These are phyloP conservation scores for Pollenia griseotomentosa DNA, from an alignment of 2,888 invertebrate genomes.

Conservation along the genomic window DNA sequence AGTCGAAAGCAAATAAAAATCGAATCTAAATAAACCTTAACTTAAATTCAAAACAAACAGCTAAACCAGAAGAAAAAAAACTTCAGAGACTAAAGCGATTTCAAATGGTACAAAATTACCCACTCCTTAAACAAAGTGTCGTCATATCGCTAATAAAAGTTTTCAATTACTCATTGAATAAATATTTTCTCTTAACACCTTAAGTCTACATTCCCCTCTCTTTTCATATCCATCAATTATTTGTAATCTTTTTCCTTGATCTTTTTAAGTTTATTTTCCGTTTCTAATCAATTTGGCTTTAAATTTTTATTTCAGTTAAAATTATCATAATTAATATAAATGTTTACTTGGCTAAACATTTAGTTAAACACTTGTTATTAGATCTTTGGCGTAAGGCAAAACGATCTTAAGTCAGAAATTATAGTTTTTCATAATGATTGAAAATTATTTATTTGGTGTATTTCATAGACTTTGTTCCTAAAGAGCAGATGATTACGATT, in stretches of 20 bases:
- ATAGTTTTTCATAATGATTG: too few species aligned
- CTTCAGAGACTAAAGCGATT: neutral
- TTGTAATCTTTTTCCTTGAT: neutral
- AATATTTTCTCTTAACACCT: neutral
- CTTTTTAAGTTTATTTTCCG: conserved; percentile 9
- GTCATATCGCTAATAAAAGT: too few species aligned
- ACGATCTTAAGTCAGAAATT: too few species aligned
- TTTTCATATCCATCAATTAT: neutral
- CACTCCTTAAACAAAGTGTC: neutral
- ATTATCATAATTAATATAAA: conserved; percentile 16
- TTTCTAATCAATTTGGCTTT: conserved; percentile 24
- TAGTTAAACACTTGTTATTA: conserved; percentile 4
- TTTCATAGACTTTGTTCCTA: too few species aligned
- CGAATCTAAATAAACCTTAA: neutral
- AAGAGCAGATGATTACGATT: too few species aligned
- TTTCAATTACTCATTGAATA: neutral
- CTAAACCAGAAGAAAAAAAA: neutral
- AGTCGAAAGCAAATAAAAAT: neutral
- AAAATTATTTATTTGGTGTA: too few species aligned
- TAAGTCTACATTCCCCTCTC: neutral
- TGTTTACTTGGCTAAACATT: conserved; percentile 8
- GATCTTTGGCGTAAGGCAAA: too few species aligned
- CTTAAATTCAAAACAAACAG: neutral
- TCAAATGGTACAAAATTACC: neutral
- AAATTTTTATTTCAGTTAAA: neutral